Base-by-base conservation (phyloP, 2,113 vertebrate species). In the Ophiodon elongatus region DNA sequence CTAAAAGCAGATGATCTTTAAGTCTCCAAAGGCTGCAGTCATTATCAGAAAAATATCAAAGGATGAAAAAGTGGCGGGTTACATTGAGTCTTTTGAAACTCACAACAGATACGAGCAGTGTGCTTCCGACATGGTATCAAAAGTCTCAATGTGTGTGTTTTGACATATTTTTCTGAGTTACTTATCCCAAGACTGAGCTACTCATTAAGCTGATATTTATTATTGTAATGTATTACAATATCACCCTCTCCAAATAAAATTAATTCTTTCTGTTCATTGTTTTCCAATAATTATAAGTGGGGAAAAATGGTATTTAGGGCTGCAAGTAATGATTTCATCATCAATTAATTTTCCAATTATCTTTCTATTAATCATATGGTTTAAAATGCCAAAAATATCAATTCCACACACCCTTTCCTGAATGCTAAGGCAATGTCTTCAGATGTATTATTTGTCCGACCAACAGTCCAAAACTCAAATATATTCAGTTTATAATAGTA, bases 1-100 rank as follows among this genome's bases (percentile, higher is more conserved):
- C 1, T 64, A 39, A 41, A 71, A 78, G 45, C 41, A 41, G 66
- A 64, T 67, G 52, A 64, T 59, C 14, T 67, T 25, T 68, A 33
- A 69, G 43, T n/a, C n/a, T 45, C 19, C 4, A 17, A 9, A n/a
- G 43, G 70, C 52, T 0, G 8, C 50, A 47, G 13, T 25, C 19
- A 59, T 62, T 3, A 67, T 54, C 50, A 5, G 10, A 52, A 23
- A 25, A n/a, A 56, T 17, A 17, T 60, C 13, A 52, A 21, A 56
- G 31, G 19, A 25, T 29, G 15, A 10, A 19, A n/a, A 11, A 35
- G 23, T 47, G 14, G 37, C 4, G 4, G 19, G 14, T 37, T 17
- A 52, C 5, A 13, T 19, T 39, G 4, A 66, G 3, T 41, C 50
- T 17, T 67, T 39, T 41, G 21, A 35, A 27, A 68, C 2, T 19